Conservation (phyloP, 2,888 invertebrate species). For the Dynastes grantii region DNA sequence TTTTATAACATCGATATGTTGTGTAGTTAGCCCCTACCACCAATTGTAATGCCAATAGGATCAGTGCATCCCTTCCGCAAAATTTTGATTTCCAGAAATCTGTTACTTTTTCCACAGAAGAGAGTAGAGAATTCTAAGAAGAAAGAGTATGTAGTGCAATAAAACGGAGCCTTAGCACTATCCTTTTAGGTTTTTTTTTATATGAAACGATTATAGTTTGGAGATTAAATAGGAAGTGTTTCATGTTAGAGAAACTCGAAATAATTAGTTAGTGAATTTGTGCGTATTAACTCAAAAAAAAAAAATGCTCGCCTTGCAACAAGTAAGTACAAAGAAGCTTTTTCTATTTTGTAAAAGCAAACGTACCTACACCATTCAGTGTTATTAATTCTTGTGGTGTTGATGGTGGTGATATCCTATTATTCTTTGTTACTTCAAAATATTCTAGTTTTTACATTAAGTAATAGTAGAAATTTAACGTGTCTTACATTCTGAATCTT, state of each 20-base stretch:
- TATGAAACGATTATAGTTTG: slow-evolving; percentile 10
- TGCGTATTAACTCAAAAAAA: slow-evolving; percentile 7
- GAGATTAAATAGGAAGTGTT: slow-evolving; percentile 23
- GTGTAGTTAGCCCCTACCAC: slow-evolving; percentile 37
- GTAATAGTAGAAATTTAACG: slow-evolving; percentile 50
- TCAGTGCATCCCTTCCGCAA: slow-evolving; percentile 49
- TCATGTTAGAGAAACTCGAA: slow-evolving; percentile 9
- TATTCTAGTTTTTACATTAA: slow-evolving; percentile 42
- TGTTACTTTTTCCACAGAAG: slow-evolving; percentile 49
- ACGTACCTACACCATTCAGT: not conserved
- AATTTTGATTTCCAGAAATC: slow-evolving; percentile 50
- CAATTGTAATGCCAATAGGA: slow-evolving; percentile 35
- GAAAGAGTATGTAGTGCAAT: slow-evolving; percentile 8
- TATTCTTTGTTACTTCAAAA: slow-evolving; percentile 6
- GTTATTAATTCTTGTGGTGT: not conserved
- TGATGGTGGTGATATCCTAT: not conserved
- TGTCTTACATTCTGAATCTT: slow-evolving; percentile 35
- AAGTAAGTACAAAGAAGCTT: slow-evolving; percentile 20
- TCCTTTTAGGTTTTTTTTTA: slow-evolving; percentile 5
- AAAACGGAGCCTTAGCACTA: not conserved
- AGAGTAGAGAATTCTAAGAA: slow-evolving; percentile 17
- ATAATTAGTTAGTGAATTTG: slow-evolving; percentile 18
- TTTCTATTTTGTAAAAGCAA: slow-evolving; percentile 2
- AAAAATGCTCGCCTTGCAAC: slow-evolving; percentile 35
- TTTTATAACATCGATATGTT: slow-evolving; percentile 7